Base-by-base conservation (phyloP, 2,113 vertebrate species). In the Peromyscus leucopus region DNA sequence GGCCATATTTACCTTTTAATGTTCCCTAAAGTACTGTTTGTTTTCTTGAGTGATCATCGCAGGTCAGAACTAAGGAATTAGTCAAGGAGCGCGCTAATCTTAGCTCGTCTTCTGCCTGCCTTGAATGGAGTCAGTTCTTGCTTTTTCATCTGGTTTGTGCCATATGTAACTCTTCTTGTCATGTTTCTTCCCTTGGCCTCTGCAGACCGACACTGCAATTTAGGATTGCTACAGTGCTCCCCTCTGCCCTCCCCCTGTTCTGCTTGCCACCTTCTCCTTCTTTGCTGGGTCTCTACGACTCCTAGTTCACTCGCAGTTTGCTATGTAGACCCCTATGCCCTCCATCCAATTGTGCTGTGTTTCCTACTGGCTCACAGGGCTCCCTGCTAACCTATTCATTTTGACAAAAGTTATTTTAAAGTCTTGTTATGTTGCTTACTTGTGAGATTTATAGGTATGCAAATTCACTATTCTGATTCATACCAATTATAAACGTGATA, bases 61-160 rank as follows among this genome's bases (percentile, higher is more conserved):
- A 57, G 17, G 6, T 39, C 13, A n/a, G 4, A 80, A 42, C 31
- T 10, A 89, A 79, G 33, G 28, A 89, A 10, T 48, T n/a, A 21
- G 0, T 87, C 48, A 63, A 24, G 12, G 12, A 26, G 22, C 51
- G n/a, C 28, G 31, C 6, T 95, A 42, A 9, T 8, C 0, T 69
- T 76, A 84, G 21, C 13, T 28, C 12, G 33, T 9, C 19, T 31
- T 13, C 7, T 12, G 48, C 24, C 17, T 24, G 2, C 42, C 31
- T 4, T 8, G 0, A 39, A n/a, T 7, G 42, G 15, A 13, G 24
- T 51, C 13, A 2, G 6, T 4, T 17, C 42, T 95, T 79, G 1
- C 12, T 1, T 90, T 93, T 96, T 78, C 22, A 48, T 96, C 79
- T 94, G 22, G 61, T 95, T 95, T 92, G 61, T 1, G 39, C 2